A percentile compares a stretch with the other conserved stretches of the same genome.
Evolutionary conservation across 2,113 vertebrate species (phyloP).

Genomic region (Gymnocephalus cernua): DNA sequence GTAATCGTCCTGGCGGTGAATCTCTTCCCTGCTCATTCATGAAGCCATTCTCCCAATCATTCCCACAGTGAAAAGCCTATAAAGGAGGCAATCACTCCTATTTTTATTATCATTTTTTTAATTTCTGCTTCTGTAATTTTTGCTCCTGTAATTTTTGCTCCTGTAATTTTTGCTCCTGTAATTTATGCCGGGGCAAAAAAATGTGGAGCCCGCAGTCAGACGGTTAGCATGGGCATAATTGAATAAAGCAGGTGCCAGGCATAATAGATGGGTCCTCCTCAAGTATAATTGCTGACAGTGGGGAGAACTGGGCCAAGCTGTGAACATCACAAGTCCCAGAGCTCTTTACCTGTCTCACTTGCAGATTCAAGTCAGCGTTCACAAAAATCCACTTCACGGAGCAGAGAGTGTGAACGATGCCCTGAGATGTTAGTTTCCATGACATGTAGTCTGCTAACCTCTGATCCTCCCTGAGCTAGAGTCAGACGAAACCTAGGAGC

Average conservation of each 20-base stretch:
- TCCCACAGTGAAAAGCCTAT: slow-evolving; percentile 49
- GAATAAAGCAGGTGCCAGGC: slow-evolving; percentile 62
- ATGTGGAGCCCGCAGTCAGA: slow-evolving; percentile 33
- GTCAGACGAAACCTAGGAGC: slow-evolving; percentile 53
- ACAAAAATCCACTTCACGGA: neutral
- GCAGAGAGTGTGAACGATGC: neutral
- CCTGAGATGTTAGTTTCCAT: slow-evolving; percentile 11
- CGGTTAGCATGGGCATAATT: slow-evolving; percentile 29
- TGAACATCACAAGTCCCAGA: slow-evolving; percentile 21
- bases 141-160: slow-evolving; percentile 40
- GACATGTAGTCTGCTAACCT: slow-evolving; percentile 17
- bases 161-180: slow-evolving; percentile 33
- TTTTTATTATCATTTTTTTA: slow-evolving; percentile 55
- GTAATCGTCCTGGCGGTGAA: slow-evolving; percentile 42
- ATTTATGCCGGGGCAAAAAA: slow-evolving; percentile 36
- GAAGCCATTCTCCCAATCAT: slow-evolving; percentile 35
- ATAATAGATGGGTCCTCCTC: slow-evolving; percentile 54
- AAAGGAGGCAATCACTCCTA: slow-evolving; percentile 38
- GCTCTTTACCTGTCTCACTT: slow-evolving; percentile 37
- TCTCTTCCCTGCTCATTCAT: slow-evolving; percentile 47
- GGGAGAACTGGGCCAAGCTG: slow-evolving; percentile 32
- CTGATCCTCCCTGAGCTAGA: slow-evolving; percentile 25
- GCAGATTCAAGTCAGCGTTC: neutral
- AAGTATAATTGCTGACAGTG: slow-evolving; percentile 54
- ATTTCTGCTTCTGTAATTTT: too few relatives aligned